Percentiles rank a stretch among this genome's conserved stretches.
Conservation (phyloP, 2,113 vertebrate genomes). For the rat (Rattus norvegicus) region DNA sequence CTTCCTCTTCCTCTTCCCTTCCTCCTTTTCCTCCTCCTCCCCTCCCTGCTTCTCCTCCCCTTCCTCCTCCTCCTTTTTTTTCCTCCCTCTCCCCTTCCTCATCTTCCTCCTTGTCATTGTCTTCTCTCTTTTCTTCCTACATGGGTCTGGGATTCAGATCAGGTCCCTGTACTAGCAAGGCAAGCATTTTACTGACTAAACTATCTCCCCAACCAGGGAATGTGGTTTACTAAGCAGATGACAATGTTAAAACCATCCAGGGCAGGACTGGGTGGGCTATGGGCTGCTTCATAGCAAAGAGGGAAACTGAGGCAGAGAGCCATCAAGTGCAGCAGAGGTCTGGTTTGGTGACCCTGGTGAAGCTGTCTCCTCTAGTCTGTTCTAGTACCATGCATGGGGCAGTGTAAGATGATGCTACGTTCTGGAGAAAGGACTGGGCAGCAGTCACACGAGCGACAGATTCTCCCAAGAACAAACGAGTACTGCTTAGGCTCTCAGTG, state of each 20-base stretch:
- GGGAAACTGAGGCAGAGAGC: not conserved
- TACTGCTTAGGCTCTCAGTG: not conserved
- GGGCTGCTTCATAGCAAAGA: not conserved
- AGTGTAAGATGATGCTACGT: not conserved
- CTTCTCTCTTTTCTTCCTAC: not conserved
- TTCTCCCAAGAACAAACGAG: not conserved
- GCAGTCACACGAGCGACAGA: not conserved
- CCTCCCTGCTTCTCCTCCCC: too few relatives aligned
- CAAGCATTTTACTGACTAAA: not conserved
- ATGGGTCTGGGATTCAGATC: not conserved
- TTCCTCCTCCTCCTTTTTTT: too few relatives aligned
- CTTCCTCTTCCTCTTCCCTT: too few relatives aligned
- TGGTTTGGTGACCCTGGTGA: accelerated
- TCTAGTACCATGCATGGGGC: not conserved
- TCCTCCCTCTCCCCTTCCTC: too few relatives aligned
- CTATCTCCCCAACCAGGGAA: too few relatives aligned
- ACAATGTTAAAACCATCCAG: too few relatives aligned
- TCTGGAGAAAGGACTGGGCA: not conserved
- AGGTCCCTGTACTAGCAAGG: not conserved
- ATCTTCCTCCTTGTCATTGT: not conserved
- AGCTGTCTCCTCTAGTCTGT: too few relatives aligned
- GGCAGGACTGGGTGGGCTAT: not conserved
- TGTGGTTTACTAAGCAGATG: not conserved
- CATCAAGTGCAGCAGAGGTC: accelerated
- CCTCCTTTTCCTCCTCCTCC: too few relatives aligned